phyloP scores from a whole-genome alignment of 2,113 vertebrate species.

The Merops nubicus region DNA sequence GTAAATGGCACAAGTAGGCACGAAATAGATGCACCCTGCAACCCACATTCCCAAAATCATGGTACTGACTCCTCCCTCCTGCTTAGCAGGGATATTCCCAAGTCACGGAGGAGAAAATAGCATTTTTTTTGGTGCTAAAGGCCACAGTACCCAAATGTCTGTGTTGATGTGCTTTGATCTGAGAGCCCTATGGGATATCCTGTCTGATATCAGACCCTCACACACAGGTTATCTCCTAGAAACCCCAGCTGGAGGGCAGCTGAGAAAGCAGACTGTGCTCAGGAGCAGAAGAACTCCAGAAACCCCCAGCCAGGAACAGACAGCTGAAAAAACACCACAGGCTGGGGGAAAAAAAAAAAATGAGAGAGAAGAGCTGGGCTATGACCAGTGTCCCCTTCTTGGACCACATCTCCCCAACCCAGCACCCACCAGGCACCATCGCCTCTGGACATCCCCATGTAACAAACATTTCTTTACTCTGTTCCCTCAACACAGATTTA shows the following conservation, averaged over 20 bases:
- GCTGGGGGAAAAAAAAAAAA: background rate
- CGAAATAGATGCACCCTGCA: background rate
- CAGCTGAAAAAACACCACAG: background rate
- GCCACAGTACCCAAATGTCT: background rate
- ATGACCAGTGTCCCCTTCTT: background rate
- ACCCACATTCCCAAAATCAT: rapidly evolving
- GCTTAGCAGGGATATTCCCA: background rate
- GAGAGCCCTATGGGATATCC: background rate
- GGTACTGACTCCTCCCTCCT: background rate
- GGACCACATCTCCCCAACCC: background rate
- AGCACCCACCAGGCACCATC: rapidly evolving
- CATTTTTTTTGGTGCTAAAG: background rate
- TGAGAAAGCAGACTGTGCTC: background rate
- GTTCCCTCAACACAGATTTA: background rate
- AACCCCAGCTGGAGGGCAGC: background rate
- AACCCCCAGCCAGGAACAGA: background rate
- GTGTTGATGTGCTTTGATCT: background rate
- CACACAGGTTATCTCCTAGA: rapidly evolving
- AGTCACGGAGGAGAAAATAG: background rate
- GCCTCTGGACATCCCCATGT: background rate
- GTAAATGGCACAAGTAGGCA: background rate
- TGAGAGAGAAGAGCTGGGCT: background rate
- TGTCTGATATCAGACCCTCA: rapidly evolving
- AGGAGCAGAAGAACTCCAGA: background rate
- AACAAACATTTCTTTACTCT: background rate